A percentile compares a stretch with the other conserved stretches of the same genome.
Conservation (phyloP, 1,140 invertebrate species). For the Caerostris darwini region DNA sequence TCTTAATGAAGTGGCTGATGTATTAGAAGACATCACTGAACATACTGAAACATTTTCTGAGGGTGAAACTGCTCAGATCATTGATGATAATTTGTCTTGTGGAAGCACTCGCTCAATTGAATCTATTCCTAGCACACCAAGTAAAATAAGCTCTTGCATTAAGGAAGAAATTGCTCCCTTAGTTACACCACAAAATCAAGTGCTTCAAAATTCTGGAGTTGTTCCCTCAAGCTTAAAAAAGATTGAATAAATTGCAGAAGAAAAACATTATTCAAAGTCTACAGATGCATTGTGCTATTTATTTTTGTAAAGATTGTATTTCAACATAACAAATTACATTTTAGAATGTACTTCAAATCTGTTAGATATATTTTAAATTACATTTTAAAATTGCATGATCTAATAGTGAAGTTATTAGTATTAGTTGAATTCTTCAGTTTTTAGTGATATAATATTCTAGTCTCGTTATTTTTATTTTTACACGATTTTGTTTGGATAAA, state of each 20-base stretch:
- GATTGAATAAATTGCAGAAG: conserved; percentile 24
- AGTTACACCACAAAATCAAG: conserved; percentile 44
- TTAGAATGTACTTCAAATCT: conserved; percentile 19
- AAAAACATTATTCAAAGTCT: conserved; percentile 62
- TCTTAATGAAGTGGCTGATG: conserved; percentile 76
- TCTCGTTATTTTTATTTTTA: neutral
- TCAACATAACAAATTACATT: neutral
- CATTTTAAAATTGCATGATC: conserved; percentile 18
- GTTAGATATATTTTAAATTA: conserved; percentile 25
- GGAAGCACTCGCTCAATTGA: conserved; percentile 77
- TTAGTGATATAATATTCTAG: neutral
- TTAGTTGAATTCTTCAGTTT: neutral
- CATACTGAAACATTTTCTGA: conserved; percentile 77
- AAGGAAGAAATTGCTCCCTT: conserved; percentile 30
- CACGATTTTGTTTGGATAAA: neutral
- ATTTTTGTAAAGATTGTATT: conserved; percentile 67
- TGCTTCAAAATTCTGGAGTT: neutral
- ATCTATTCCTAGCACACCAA: conserved; percentile 75
- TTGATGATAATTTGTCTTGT: conserved; percentile 72
- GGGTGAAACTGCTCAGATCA: conserved; percentile 73
- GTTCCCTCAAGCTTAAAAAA: conserved; percentile 41
- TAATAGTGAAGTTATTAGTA: conserved; percentile 18
- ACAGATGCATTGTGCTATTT: conserved; percentile 56
- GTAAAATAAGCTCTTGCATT: conserved; percentile 59
- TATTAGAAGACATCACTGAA: conserved; percentile 79